These are phyloP conservation scores for Caenorhabditis sinica DNA, from an alignment of 2,888 invertebrate genomes.

Conservation along the genomic window DNA sequence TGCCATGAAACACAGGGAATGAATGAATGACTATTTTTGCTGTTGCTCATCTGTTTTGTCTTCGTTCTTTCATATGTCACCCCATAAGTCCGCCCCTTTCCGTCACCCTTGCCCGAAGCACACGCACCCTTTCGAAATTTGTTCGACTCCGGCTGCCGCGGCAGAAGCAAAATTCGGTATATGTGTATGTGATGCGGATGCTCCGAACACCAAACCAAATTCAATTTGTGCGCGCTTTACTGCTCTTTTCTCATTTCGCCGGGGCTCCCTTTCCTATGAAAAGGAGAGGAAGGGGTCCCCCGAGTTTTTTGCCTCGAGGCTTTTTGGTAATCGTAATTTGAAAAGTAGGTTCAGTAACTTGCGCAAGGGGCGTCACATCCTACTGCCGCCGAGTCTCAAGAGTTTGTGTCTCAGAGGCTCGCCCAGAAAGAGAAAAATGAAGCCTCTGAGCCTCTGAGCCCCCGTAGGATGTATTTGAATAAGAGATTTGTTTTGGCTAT, in stretches of 20 bases:
- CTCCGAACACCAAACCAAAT: conserved; percentile 61
- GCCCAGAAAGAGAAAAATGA: neutral
- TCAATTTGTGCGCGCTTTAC: conserved; percentile 62
- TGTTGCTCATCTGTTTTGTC: neutral
- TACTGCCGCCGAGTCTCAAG: conserved; percentile 20
- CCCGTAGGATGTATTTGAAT: conserved; percentile 58
- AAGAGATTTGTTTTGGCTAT: conserved; percentile 59
- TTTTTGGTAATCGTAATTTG: conserved; percentile 45
- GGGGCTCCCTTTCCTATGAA: conserved; percentile 2
- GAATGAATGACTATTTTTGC: neutral
- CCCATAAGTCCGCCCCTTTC: conserved; percentile 57
- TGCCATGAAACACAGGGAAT: neutral
- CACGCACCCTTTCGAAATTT: conserved; percentile 35
- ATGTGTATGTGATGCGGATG: conserved; percentile 62
- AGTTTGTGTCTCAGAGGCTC: conserved; percentile 20
- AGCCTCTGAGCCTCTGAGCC: conserved; percentile 25
- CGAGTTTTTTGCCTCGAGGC: conserved; percentile 22
- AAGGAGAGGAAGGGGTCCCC: neutral
- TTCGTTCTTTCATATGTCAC: conserved; percentile 31
- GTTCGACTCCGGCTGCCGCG: conserved; percentile 18
- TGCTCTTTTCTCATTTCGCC: conserved; percentile 61
- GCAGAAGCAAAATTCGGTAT: conserved; percentile 48
- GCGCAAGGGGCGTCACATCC: conserved; percentile 1
- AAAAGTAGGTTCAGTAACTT: conserved; percentile 47
- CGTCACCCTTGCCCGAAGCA: conserved; percentile 40